These are phyloP conservation scores for Calidris pygmaea DNA, from an alignment of 2,113 vertebrate species.

Conservation along the genomic window DNA sequence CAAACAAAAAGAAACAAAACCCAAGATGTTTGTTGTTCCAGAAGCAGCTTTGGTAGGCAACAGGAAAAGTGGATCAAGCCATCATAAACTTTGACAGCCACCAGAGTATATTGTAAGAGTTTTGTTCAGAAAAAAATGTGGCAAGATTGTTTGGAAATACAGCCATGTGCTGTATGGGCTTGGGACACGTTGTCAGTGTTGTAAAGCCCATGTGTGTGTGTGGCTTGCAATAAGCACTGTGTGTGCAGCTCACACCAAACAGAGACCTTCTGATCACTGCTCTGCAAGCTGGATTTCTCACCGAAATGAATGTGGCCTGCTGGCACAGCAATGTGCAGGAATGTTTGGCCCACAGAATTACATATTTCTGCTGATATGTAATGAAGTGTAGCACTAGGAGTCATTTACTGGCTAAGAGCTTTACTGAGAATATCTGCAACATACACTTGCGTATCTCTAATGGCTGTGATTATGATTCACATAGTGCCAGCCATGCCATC, in stretches of 20 bases:
- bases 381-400: not conserved
- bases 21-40: not conserved
- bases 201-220: not conserved
- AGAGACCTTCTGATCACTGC: not conserved
- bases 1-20: not conserved
- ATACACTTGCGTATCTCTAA: not conserved
- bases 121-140: not conserved
- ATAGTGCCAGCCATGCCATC: not conserved
- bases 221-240: not conserved
- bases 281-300: not conserved
- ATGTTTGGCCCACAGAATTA: not conserved
- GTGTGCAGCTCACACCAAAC: not conserved
- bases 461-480: not conserved
- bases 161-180: not conserved
- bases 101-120: not conserved
- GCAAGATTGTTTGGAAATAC: not conserved
- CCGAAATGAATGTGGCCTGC: not conserved
- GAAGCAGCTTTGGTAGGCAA: not conserved
- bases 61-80: not conserved
- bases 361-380: not conserved
- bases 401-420: not conserved
- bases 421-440: not conserved
- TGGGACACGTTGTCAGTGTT: not conserved
- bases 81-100: not conserved
- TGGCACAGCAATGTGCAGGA: not conserved